Conservation (phyloP, 1,140 invertebrate species). For the Drosophila santomea region DNA sequence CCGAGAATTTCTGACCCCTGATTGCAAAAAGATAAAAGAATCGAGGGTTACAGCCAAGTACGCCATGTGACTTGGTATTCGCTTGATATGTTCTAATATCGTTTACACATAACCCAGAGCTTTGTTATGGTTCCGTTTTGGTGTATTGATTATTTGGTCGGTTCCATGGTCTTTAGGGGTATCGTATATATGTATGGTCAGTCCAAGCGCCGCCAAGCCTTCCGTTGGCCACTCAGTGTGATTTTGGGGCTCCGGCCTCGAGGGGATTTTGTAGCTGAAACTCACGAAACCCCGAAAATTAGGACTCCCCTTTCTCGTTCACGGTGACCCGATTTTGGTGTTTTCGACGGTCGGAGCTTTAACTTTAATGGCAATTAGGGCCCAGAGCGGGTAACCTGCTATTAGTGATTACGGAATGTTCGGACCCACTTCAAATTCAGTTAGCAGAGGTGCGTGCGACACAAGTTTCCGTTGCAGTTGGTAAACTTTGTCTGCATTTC, state of each 20-base stretch:
- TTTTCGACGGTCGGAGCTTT: conserved; percentile 17
- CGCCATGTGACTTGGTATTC: too few species aligned
- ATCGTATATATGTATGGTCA: conserved; percentile 5
- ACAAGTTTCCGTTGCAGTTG: conserved; percentile 34
- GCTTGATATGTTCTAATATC: conserved; percentile 1
- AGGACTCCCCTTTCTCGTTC: conserved; percentile 33
- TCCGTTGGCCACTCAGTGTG: conserved; percentile 28
- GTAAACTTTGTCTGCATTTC: conserved; percentile 36
- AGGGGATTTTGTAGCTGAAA: conserved; percentile 42
- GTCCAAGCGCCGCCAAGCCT: conserved; percentile 37
- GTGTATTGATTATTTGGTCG: conserved; percentile 44
- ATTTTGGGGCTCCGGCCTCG: conserved; percentile 31
- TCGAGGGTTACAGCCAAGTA: background rate
- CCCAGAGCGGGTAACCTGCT: conserved; percentile 16
- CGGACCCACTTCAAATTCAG: conserved; percentile 36
- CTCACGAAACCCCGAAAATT: conserved; percentile 45
- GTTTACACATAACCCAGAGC: conserved; percentile 1
- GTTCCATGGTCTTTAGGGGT: conserved; percentile 32
- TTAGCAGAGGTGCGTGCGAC: conserved; percentile 35
- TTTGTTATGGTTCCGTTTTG: conserved; percentile 38
- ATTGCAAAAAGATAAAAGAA: background rate
- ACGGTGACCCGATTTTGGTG: conserved; percentile 30
- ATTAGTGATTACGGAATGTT: conserved; percentile 41
- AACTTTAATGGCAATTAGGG: conserved; percentile 46
- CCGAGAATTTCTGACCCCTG: background rate